Percentiles rank a stretch among this genome's conserved stretches.
phyloP scores from a whole-genome alignment of 2,888 invertebrate species.

The Harpalus rubripes region DNA sequence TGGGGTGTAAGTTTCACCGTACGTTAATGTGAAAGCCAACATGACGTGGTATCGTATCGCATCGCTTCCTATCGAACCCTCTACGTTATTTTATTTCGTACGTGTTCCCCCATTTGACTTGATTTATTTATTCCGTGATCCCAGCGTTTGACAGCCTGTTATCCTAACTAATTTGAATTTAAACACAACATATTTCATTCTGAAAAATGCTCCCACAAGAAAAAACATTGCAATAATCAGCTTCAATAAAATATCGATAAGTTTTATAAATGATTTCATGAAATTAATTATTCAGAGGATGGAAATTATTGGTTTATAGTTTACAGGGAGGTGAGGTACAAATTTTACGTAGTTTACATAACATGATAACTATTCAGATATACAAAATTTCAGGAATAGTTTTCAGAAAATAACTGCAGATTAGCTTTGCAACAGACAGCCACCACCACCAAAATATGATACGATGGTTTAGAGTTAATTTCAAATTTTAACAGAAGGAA shows the following conservation, averaged over 20 bases:
- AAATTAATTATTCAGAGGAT: neutral
- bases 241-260: neutral
- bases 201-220: neutral
- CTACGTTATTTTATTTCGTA: conserved; percentile 27
- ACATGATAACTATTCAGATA: neutral
- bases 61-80: neutral
- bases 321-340: neutral
- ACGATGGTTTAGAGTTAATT: too few relatives aligned
- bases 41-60: conserved; percentile 6
- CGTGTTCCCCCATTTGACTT: neutral
- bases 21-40: conserved; percentile 18
- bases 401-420: neutral
- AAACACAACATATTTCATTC: conserved; percentile 18
- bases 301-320: neutral
- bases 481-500: too few relatives aligned
- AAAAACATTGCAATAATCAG: neutral
- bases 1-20: neutral
- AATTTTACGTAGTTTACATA: neutral
- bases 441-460: neutral
- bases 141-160: neutral
- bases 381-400: conserved; percentile 3
- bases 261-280: neutral
- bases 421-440: neutral
- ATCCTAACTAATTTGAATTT: conserved; percentile 26
- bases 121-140: conserved; percentile 32